Percentiles rank a stretch among this genome's conserved stretches.
phyloP scores from a whole-genome alignment of 30 jellyfish, hydroid and myxozoan genomes.

The Turritopsis rubra region DNA sequence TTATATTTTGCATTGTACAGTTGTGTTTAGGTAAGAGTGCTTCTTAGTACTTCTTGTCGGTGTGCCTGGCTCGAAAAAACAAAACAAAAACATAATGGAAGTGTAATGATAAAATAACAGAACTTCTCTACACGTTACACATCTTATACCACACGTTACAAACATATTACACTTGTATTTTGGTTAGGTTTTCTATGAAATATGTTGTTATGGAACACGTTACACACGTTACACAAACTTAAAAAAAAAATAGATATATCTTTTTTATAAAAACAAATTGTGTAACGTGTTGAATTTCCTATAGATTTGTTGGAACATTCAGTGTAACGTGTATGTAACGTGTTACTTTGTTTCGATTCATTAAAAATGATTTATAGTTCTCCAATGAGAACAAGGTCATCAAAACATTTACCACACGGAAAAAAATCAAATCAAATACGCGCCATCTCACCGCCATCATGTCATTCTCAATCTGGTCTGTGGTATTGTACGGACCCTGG shows the following conservation, averaged over 20 bases:
- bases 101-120: background rate
- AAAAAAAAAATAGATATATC: background rate
- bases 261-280: too few species aligned
- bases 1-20: background rate
- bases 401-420: background rate
- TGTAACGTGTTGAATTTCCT: background rate
- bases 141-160: background rate
- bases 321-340: background rate
- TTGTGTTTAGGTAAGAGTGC: constrained; percentile 8
- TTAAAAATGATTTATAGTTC: background rate
- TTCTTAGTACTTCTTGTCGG: constrained; percentile 13
- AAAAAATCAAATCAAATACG: background rate
- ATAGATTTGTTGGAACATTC: too few species aligned
- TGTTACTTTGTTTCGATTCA: background rate
- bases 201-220: background rate
- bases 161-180: background rate
- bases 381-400: background rate
- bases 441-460: background rate
- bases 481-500: too few species aligned
- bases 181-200: background rate
- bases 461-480: too few species aligned
- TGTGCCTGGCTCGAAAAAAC: constrained; percentile 16
- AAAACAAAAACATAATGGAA: background rate
- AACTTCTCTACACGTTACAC: background rate
- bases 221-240: background rate